Evolutionary conservation across 1,140 invertebrate genomes (phyloP), one percentile per base, ranked within the genome.

Genomic region (Drosophila ogumai): DNA sequence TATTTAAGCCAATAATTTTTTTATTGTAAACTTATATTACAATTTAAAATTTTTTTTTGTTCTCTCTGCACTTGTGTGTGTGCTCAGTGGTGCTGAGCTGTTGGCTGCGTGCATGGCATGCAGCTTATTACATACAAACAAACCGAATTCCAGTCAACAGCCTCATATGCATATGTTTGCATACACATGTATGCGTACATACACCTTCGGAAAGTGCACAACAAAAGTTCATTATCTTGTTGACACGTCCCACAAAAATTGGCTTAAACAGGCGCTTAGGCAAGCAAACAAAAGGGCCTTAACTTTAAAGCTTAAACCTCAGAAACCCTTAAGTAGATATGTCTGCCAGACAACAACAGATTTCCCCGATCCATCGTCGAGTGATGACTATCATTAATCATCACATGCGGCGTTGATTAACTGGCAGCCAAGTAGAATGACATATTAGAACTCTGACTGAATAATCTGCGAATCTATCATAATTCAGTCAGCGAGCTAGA

Each of bases 171-270:
- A 54, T 54, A 77, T 79, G 73, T 72, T 81, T 84, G 72, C 81
- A 69, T 81, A 81, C 80, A 57, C 71, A 54, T 58, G 50, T 36
- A 36, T 22, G 46, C 36, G 41, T 43, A 15, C 36, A 19, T 25
- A 17, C 36, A 44, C 32, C 71, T 55, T 12, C 72, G 34, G 64
- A 75, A 75, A 65, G 59, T 75, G 67, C 76, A 65, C 64, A 74
- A 82, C 76, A 73, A 88, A 88, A 88, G 81, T 82, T 88, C 76
- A 88, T 88, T 88, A 88, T 84, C 73, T 71, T 84, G 84, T 88
- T 84, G 84, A 87, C 80, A 87, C 73, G 84, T 79, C 85, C 78
- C 67, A 47, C 32, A 67, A 84, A 90, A 88, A 76, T 66, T 65
- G 72, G 44, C 46, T 78, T 59, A 61, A 56, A 60, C 34, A 67